Conservation (phyloP, 2,797 vertebrate species). For the Astyanax mexicanus region DNA sequence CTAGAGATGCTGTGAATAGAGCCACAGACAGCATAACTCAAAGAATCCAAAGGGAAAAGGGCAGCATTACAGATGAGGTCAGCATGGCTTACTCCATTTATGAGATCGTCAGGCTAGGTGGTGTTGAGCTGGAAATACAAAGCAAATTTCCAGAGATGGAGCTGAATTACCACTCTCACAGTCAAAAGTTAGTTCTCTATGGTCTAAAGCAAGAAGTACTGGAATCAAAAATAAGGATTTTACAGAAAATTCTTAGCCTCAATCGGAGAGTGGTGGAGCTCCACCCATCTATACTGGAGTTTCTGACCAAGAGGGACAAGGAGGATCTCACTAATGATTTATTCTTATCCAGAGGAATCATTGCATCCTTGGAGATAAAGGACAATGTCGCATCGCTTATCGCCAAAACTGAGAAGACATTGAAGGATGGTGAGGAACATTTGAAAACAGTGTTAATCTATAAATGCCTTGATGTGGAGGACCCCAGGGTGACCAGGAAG, state of each 20-base stretch:
- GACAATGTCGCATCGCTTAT: conserved; percentile 68
- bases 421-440: conserved; percentile 76
- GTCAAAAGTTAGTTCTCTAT: conserved; percentile 68
- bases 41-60: conserved; percentile 72
- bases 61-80: conserved; percentile 62
- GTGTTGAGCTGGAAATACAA: conserved; percentile 65
- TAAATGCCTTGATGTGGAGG: conserved; percentile 69
- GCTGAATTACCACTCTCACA: conserved; percentile 64
- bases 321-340: conserved; percentile 72
- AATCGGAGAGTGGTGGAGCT: conserved; percentile 63
- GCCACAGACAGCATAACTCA: conserved; percentile 62
- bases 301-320: conserved; percentile 71
- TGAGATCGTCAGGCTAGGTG: conserved; percentile 71
- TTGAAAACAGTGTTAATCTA: conserved; percentile 69
- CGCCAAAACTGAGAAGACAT: conserved; percentile 64
- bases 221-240: conserved; percentile 73
- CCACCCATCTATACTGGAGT: conserved; percentile 69
- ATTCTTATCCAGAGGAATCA: conserved; percentile 75
- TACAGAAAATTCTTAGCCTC: conserved; percentile 66
- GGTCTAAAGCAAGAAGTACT: conserved; percentile 80
- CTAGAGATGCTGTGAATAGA: conserved; percentile 62
- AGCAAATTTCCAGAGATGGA: conserved; percentile 73
- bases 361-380: conserved; percentile 74
- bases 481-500: conserved; percentile 67
- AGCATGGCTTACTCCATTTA: conserved; percentile 66